Percentiles rank a stretch among this genome's conserved stretches.
Evolutionary conservation across 2,113 vertebrate genomes (phyloP).

Genomic region (Amazona guildingii): DNA sequence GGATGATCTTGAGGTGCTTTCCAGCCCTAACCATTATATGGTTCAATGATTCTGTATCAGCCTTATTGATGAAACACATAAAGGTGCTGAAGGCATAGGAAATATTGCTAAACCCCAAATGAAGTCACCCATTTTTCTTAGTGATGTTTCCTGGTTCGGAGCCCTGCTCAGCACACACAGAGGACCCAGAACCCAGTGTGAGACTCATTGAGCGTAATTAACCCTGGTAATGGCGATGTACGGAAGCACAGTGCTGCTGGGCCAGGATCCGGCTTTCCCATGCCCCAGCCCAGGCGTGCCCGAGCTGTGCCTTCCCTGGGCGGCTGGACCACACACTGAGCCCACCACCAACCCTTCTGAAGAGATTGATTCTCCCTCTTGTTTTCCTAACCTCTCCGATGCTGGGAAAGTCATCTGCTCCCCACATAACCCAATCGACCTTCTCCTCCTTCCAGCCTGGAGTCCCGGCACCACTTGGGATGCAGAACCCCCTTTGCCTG

Average conservation of each 20-base stretch:
- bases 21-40: not conserved
- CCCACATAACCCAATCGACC: accelerated
- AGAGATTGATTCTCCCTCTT: accelerated
- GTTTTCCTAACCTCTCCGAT: not conserved
- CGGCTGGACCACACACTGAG: not conserved
- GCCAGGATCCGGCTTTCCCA: not conserved
- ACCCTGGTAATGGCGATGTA: too few species aligned
- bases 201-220: not conserved
- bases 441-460: accelerated
- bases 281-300: not conserved
- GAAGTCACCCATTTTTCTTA: not conserved
- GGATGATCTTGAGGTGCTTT: not conserved
- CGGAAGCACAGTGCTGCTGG: not conserved
- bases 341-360: not conserved
- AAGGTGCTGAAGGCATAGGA: not conserved
- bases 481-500: too few species aligned
- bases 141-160: not conserved
- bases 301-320: accelerated
- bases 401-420: not conserved
- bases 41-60: not conserved
- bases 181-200: not conserved
- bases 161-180: not conserved
- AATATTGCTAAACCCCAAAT: not conserved
- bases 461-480: accelerated
- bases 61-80: not conserved